Evolutionary conservation across 2,113 vertebrate species (phyloP), one percentile per base, ranked within the genome.

Genomic region (Gallinago media): DNA sequence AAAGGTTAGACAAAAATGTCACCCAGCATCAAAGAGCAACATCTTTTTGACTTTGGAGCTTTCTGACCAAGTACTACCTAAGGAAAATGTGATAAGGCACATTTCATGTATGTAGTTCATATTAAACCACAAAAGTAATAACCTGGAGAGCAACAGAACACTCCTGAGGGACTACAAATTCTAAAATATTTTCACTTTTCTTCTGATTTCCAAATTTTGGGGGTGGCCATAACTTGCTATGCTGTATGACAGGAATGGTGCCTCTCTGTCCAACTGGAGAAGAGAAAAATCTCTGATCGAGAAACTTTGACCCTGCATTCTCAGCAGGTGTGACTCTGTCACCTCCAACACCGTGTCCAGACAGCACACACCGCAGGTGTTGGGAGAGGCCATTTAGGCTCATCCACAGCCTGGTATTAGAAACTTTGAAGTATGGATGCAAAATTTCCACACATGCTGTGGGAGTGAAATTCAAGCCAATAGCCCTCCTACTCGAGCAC

Each of bases 341-440:
- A 12, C 34, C 34, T 50, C 32, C 32, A 67, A 3, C 19, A 15
- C 14, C 4, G 22, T 5, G 5, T 7, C 17, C 40, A 61, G 66
- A 38, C 0, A 0, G 42, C 74, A 71, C 12, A 42, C 47, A 75
- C 23, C 44, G 21, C 31, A 34, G 29, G 31, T 15, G 77, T 56
- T 0, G 2, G 16, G 76, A 52, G 61, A 54, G 36, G 65, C 12
- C 42, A n/a, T 14, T 50, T 2, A 12, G 11, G 47, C 26, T 15
- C 6, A 88, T 10, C 58, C 54, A 40, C 0, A 13, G 40, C 0
- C 0, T 4, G 21, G 23, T 47, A 25, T 22, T 14, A 32, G 13
- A 58, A n/a, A 49, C 50, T 67, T 44, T 9, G 22, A 77, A 55
- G 40, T 20, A 32, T 0, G 1, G 15, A 21, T 52, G 58, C 38